phyloP scores from a whole-genome alignment of 2,797 vertebrate genomes.

The Todus mexicanus region DNA sequence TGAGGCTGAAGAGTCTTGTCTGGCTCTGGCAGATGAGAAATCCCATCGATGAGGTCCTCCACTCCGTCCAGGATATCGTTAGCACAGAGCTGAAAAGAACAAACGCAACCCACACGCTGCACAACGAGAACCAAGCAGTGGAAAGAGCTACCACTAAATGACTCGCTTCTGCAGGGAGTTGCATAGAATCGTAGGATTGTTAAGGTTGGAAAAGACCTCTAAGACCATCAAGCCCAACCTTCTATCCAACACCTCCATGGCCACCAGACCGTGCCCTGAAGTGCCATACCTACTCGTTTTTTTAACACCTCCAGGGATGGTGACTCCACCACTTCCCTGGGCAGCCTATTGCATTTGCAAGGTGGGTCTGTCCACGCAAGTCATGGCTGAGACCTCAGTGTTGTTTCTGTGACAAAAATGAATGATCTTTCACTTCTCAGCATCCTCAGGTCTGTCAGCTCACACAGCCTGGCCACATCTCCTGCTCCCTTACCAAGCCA shows the following conservation, averaged over 20 bases:
- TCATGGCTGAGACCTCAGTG: not conserved
- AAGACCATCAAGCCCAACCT: too few relatives aligned
- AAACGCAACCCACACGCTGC: not conserved
- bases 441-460: not conserved
- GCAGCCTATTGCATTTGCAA: too few relatives aligned
- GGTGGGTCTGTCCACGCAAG: not conserved
- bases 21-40: slow-evolving; percentile 83
- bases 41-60: slow-evolving; percentile 89
- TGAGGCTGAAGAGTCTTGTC: slow-evolving; percentile 85
- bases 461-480: not conserved
- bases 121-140: not conserved
- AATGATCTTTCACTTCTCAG: not conserved
- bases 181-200: too few relatives aligned
- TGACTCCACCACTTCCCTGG: too few relatives aligned
- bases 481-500: not conserved
- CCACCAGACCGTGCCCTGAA: too few relatives aligned
- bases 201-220: too few relatives aligned
- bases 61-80: slow-evolving; percentile 84
- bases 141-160: not conserved
- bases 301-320: too few relatives aligned
- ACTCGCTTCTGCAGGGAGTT: not conserved
- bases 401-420: not conserved
- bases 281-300: too few relatives aligned
- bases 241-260: too few relatives aligned
- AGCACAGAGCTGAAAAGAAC: slow-evolving; percentile 84